Base-by-base conservation (phyloP, 1,140 invertebrate species). In the Aphis gossypii region DNA sequence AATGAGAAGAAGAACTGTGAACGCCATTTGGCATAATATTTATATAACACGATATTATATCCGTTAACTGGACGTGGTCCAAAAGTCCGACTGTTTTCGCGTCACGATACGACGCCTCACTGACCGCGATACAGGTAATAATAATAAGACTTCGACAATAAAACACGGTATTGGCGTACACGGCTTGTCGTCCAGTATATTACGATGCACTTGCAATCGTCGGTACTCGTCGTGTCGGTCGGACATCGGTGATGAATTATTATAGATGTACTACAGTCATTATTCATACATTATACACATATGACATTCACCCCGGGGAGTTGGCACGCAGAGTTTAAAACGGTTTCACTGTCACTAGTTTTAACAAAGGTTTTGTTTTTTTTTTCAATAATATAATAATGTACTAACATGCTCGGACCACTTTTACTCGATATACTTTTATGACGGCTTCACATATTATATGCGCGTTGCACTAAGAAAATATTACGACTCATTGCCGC, bases 121-220 rank as follows among this genome's bases (percentile, higher is more conserved):
- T 88, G 41, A 35, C 87, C 46, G 35, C 41, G n/a, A 30, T 38
- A 83, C n/a, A n/a, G 76, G 35, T 20, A 82, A 83, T 38, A 38
- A 20, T 38, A 82, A 21, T 82, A 38, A 82, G 1, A 48, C n/a
- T 30, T 46, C 46, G 7, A 1, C 3, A 23, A 44, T 86, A 21
- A 88, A 88, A 51, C 86, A 25, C 86, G 86, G 86, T 51, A 88
- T 48, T 87, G 86, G 23, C 38, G 23, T 44, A 25, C 38, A 84
- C 21, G 25, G 38, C 83, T 83, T 38, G 35, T 83, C 76, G 30
- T 76, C 60, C 30, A n/a, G 30, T 76, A n/a, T 76, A 76, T 76
- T 76, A n/a, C 1, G 83, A 11, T 84, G 21, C 23, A 41, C 41
- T 44, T 44, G 35, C 41, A 84, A 84, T 84, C 41, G 41, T 84